Evolutionary conservation across 2,888 invertebrate species (phyloP).

Genomic region (Platycheirus albimanus): DNA sequence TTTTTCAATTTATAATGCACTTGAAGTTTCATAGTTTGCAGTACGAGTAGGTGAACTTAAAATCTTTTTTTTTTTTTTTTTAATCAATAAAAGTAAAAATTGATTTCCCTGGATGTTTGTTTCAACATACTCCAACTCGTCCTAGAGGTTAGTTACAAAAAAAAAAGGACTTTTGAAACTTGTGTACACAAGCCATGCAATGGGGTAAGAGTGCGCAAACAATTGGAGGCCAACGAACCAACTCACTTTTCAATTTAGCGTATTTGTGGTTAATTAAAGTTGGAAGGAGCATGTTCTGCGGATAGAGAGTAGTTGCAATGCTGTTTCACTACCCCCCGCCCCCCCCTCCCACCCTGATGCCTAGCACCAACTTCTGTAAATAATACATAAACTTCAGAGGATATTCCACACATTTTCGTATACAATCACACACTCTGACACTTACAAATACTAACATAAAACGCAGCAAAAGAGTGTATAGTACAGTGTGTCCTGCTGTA

Average conservation of each 20-base stretch:
- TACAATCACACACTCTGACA: background rate
- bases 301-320: background rate
- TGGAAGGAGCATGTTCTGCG: background rate
- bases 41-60: background rate
- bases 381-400: slow-evolving; percentile 21
- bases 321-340: slow-evolving; percentile 4
- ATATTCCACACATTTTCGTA: too few relatives aligned
- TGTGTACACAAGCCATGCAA: slow-evolving; percentile 31
- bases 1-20: slow-evolving; percentile 52
- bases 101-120: slow-evolving; percentile 62
- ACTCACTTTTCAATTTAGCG: slow-evolving; percentile 62
- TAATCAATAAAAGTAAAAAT: background rate
- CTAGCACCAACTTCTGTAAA: slow-evolving; percentile 4
- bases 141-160: background rate
- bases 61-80: background rate
- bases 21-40: slow-evolving; percentile 13
- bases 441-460: background rate
- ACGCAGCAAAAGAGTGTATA: background rate
- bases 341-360: too few relatives aligned
- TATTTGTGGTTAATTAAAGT: slow-evolving; percentile 25
- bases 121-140: too few relatives aligned
- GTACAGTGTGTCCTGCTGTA: slow-evolving; percentile 4
- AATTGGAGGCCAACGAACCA: slow-evolving; percentile 60
- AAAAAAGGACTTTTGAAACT: slow-evolving; percentile 36
- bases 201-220: slow-evolving; percentile 45